Percentiles rank a stretch among this genome's conserved stretches.
These are phyloP conservation scores for Cherax destructor DNA, from an alignment of 1,140 invertebrate species.

Conservation along the genomic window DNA sequence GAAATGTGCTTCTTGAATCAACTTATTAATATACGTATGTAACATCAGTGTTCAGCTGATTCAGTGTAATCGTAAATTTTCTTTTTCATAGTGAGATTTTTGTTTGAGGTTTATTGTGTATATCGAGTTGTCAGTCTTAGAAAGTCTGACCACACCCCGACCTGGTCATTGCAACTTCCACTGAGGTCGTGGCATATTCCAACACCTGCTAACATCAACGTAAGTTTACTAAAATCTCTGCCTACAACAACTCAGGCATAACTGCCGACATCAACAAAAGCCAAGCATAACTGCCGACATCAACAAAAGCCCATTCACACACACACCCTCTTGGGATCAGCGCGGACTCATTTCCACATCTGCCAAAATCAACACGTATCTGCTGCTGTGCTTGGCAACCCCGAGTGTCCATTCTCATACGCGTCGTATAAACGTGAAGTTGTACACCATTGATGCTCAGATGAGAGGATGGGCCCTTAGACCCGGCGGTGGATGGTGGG, in stretches of 20 bases:
- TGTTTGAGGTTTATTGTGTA: background rate
- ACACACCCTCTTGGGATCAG: no score
- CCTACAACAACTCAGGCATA: background rate
- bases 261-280: no score
- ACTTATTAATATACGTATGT: background rate
- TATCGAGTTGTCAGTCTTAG: background rate
- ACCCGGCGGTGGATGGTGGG: background rate
- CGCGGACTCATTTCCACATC: no score
- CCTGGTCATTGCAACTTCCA: background rate
- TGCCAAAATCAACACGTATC: background rate
- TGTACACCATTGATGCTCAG: background rate
- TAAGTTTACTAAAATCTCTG: no score
- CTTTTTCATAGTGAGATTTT: background rate
- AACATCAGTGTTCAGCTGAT: background rate
- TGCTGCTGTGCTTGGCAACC: background rate
- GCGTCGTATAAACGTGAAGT: no score
- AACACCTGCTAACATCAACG: background rate
- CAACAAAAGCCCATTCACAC: no score
- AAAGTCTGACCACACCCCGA: background rate
- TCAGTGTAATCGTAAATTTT: background rate
- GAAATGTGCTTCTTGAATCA: background rate
- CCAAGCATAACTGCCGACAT: no score
- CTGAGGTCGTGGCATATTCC: background rate
- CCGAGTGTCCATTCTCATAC: background rate
- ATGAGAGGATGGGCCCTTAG: background rate